Conservation (phyloP, 92 coral and sea anemone species). For the Porites divaricata region DNA sequence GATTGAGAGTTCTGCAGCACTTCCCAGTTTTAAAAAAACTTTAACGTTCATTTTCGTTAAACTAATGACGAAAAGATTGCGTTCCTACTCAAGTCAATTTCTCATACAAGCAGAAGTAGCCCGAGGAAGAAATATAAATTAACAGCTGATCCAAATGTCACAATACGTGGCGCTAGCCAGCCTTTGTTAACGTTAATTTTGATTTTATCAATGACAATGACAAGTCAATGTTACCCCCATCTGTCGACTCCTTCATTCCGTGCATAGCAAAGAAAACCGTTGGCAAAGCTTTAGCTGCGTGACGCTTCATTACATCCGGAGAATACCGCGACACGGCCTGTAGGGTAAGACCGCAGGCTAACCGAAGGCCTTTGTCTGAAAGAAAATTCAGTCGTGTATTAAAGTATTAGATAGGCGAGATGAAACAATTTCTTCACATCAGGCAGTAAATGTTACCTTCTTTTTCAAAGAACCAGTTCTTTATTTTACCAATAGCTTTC, state of each 20-base stretch:
- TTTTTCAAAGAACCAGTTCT: constrained; percentile 96
- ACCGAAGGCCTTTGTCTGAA: constrained; percentile 77
- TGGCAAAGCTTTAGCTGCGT: constrained; percentile 88
- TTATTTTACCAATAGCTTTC: constrained; percentile 84
- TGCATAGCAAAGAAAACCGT: constrained; percentile 96
- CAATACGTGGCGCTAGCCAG: too few relatives aligned
- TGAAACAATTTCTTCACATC: background rate
- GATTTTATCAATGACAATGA: too few relatives aligned
- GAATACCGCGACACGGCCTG: constrained; percentile 92
- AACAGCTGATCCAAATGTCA: too few relatives aligned
- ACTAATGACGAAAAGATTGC: too few relatives aligned
- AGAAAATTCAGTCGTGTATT: background rate
- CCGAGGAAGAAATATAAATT: too few relatives aligned
- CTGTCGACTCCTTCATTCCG: constrained; percentile 62
- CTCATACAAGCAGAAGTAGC: too few relatives aligned
- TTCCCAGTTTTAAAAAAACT: too few relatives aligned
- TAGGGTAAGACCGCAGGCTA: constrained; percentile 90
- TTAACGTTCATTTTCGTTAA: too few relatives aligned
- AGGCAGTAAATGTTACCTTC: constrained; percentile 66
- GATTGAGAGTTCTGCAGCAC: too few relatives aligned
- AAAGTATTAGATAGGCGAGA: too few relatives aligned
- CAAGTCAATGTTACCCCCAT: background rate
- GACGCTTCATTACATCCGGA: constrained; percentile 90
- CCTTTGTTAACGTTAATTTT: too few relatives aligned
- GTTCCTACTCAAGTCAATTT: too few relatives aligned